Percentiles rank a stretch among this genome's conserved stretches.
Evolutionary conservation across 2,888 invertebrate genomes (phyloP).

Genomic region (Stegophylla sp.): DNA sequence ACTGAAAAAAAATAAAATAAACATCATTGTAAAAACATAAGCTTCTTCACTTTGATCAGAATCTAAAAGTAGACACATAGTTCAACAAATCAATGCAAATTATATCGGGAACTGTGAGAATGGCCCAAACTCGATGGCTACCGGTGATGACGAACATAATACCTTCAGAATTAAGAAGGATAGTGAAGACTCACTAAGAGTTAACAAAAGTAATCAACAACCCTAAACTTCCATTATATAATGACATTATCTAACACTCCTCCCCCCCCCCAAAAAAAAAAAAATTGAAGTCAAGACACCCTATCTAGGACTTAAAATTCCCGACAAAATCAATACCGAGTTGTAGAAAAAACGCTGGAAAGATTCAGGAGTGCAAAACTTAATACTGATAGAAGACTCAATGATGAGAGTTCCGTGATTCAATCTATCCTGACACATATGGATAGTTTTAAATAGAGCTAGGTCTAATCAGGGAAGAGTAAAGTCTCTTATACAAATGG

Average conservation of each 20-base stretch:
- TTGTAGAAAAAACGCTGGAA: not conserved
- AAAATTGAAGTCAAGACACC: constrained; percentile 3
- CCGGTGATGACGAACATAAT: not conserved
- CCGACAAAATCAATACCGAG: constrained; percentile 8
- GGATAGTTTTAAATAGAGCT: constrained; percentile 5
- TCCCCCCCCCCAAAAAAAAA: no score
- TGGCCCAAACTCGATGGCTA: not conserved
- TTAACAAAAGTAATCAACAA: not conserved
- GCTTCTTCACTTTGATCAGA: no score
- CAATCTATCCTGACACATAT: constrained; percentile 1
- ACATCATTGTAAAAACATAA: no score
- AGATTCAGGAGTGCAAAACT: constrained; percentile 17
- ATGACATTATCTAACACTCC: not conserved
- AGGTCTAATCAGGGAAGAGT: no score
- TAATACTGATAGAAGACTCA: not conserved
- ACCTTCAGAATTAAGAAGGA: not conserved
- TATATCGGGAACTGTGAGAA: no score
- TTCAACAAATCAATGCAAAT: no score
- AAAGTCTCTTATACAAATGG: no score
- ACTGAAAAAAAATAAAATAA: no score
- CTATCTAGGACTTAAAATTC: not conserved
- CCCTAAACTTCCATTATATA: not conserved
- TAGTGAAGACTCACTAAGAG: not conserved
- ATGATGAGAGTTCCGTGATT: constrained; percentile 10
- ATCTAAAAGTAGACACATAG: no score